Base-by-base conservation (phyloP, 2,113 vertebrate genomes). In the Otocyon megalotis region DNA sequence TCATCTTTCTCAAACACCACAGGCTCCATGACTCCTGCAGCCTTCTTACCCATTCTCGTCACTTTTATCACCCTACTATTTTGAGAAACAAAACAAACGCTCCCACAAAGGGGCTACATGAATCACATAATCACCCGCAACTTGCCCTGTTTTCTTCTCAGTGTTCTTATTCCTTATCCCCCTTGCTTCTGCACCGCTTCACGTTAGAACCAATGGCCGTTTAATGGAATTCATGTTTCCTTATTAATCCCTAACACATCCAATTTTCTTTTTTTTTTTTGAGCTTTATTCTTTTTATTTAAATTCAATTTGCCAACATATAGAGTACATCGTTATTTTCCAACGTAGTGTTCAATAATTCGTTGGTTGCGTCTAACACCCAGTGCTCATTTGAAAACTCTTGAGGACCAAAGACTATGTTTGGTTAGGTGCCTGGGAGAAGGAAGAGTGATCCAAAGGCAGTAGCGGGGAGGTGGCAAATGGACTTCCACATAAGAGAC, bases 211-310 rank as follows among this genome's bases (percentile, higher is more conserved):
- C n/a, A 63, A 53, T 32, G 32, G 7, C 63, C 58, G 8, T 60
- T 63, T 53, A 43, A 48, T 93, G 48, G 79, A 89, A 77, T n/a
- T 32, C 54, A 35, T 4, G 17, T 62, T 69, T 50, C 50, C 56
- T 88, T 84, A 88, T 96, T 71, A 88, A 67, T 35, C 54, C 6
- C 54, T 15, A 82, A 54, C 8, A n/a, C 28, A 67, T 53, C 50
- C 16, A n/a, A n/a, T 62, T 96, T 94, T 71, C n/a, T 92, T 92
- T 54, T 53, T 50, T 50, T 17, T 43, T 43, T 43, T 43, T 43
- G 6, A 43, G 43, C 43, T 43, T 43, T 43, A 43, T 43, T 43
- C 43, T 43, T 43, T 43, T 43, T 43, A 43, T 43, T 43, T 43
- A 43, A 43, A 43, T 43, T 43, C 43, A 43, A 43, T 43, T 43